These are phyloP conservation scores for Pomacea maculata DNA, from an alignment of 1,140 invertebrate genomes.

Conservation along the genomic window DNA sequence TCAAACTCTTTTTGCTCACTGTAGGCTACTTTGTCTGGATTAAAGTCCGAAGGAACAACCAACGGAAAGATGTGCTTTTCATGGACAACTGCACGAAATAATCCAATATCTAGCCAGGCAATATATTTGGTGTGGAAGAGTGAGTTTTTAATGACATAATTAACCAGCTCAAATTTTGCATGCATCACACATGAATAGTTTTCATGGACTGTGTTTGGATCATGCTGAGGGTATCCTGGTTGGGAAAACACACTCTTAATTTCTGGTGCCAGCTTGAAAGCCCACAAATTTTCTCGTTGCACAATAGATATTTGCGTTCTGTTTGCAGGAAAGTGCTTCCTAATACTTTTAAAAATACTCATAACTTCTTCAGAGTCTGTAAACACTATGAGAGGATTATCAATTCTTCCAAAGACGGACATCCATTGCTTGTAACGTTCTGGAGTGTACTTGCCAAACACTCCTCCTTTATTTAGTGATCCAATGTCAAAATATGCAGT, in stretches of 20 bases:
- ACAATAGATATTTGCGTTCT: conserved; percentile 41
- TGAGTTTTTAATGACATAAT: conserved; percentile 43
- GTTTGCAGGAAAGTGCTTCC: conserved; percentile 28
- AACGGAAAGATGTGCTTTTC: conserved; percentile 43
- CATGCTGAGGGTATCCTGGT: conserved; percentile 46
- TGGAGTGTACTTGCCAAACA: conserved; percentile 31
- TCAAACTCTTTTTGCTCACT: conserved; percentile 41
- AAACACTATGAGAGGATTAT: conserved; percentile 47
- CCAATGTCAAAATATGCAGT: conserved; percentile 52
- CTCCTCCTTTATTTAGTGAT: conserved; percentile 39
- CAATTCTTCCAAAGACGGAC: conserved; percentile 39
- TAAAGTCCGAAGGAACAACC: conserved; percentile 39
- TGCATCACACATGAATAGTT: conserved; percentile 59
- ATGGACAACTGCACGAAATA: conserved; percentile 46
- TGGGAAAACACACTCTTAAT: conserved; percentile 47
- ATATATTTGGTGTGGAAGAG: conserved; percentile 49
- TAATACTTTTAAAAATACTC: conserved; percentile 24
- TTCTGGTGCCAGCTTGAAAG: conserved; percentile 43
- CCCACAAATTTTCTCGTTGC: conserved; percentile 45
- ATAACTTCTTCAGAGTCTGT: conserved; percentile 40
- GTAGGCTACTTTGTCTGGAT: conserved; percentile 50
- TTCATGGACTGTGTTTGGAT: conserved; percentile 53
- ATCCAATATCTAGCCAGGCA: conserved; percentile 57
- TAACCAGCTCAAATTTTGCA: conserved; percentile 55
- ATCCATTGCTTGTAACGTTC: conserved; percentile 46